These are phyloP conservation scores for Drosophila incognita DNA, from an alignment of 2,888 invertebrate genomes.

Conservation along the genomic window DNA sequence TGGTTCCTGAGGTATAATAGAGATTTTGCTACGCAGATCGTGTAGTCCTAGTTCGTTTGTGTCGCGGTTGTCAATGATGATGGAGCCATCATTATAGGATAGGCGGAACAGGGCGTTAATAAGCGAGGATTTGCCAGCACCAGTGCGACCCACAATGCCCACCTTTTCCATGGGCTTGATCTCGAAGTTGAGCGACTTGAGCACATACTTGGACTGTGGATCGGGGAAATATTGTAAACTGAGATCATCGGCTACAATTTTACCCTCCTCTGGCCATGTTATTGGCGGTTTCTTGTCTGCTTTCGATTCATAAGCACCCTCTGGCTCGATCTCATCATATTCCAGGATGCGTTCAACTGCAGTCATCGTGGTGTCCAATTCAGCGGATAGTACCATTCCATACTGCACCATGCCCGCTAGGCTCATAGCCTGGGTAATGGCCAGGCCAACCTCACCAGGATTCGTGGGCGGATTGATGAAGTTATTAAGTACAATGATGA, in stretches of 20 bases:
- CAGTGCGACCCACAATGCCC: conserved; percentile 90
- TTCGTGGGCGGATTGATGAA: conserved; percentile 88
- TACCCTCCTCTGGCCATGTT: conserved; percentile 90
- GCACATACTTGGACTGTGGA: conserved; percentile 88
- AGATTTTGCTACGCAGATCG: conserved; percentile 90
- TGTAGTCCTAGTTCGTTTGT: conserved; percentile 90
- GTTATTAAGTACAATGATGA: conserved; percentile 93
- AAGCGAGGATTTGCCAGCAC: conserved; percentile 90
- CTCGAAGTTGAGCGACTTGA: conserved; percentile 89
- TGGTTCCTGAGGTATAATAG: conserved; percentile 94
- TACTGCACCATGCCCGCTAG: conserved; percentile 90
- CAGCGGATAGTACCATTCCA: conserved; percentile 97
- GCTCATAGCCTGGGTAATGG: conserved; percentile 92
- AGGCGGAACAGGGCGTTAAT: conserved; percentile 91
- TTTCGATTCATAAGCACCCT: conserved; percentile 88
- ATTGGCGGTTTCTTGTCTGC: conserved; percentile 87
- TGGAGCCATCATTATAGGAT: conserved; percentile 90
- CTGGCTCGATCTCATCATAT: conserved; percentile 86
- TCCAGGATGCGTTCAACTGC: conserved; percentile 93
- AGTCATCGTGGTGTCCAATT: conserved; percentile 94
- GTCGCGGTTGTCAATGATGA: conserved; percentile 92
- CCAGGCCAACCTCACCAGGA: conserved; percentile 91
- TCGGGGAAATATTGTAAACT: conserved; percentile 89
- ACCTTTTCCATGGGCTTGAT: conserved; percentile 89
- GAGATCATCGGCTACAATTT: conserved; percentile 89